Evolutionary conservation across 2,888 invertebrate species (phyloP).

Genomic region (Sarcophaga variegata): DNA sequence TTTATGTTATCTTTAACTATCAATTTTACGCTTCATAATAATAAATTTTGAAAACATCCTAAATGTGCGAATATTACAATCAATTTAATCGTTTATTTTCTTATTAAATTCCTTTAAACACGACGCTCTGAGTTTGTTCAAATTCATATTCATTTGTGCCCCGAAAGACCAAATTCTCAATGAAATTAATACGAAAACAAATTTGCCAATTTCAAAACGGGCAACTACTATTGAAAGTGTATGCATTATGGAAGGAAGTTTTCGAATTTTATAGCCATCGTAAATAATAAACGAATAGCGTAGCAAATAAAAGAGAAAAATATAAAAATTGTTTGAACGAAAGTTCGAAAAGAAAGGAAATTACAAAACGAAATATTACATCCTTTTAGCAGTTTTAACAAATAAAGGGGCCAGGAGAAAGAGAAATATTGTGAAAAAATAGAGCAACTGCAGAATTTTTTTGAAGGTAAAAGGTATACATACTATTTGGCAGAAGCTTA

Average conservation of each 20-base stretch:
- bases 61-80: not conserved
- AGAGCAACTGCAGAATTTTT: no score
- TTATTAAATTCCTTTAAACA: not conserved
- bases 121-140: not conserved
- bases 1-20: not conserved
- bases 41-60: not conserved
- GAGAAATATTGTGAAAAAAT: not conserved
- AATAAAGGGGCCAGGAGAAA: slow-evolving; percentile 5
- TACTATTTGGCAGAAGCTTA: no score
- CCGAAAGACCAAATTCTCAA: no score
- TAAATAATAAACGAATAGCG: no score
- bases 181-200: no score
- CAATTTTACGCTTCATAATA: slow-evolving; percentile 6
- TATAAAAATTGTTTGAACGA: slow-evolving; percentile 38
- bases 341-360: slow-evolving; percentile 23
- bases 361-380: slow-evolving; percentile 22
- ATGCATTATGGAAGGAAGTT: no score
- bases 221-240: no score
- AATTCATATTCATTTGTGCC: not conserved
- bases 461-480: no score
- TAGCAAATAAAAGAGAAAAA: not conserved
- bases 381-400: not conserved
- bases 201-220: no score
- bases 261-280: no score
- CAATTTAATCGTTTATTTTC: not conserved